Evolutionary conservation across 1,140 invertebrate genomes (phyloP).

Genomic region (Nephotettix cincticeps): DNA sequence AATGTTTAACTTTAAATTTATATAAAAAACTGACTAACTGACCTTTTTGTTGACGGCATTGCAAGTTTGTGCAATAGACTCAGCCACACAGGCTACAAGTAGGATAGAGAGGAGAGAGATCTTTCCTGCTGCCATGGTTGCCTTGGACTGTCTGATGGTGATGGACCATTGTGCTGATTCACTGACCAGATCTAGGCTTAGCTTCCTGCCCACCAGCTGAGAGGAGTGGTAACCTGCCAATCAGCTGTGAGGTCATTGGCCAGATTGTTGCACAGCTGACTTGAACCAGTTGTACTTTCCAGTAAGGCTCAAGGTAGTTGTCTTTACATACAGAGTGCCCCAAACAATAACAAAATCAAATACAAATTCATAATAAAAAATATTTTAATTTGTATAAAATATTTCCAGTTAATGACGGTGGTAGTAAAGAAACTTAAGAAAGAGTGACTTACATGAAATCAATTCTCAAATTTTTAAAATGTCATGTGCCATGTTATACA

Average conservation of each 20-base stretch:
- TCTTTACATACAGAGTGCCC: no score
- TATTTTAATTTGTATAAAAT: no score
- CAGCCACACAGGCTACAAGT: not conserved
- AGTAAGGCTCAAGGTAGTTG: no score
- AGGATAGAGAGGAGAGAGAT: not conserved
- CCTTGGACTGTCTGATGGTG: not conserved
- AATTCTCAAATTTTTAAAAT: no score
- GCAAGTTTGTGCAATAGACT: constrained; percentile 12
- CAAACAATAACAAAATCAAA: no score
- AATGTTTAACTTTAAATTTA: not conserved
- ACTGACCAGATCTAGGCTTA: no score
- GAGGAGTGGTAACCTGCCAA: not conserved
- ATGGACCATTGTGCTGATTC: not conserved
- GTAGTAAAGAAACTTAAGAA: no score
- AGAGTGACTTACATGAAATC: no score
- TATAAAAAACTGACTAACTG: not conserved
- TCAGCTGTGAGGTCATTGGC: constrained; percentile 1
- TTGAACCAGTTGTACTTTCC: no score
- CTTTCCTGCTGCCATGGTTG: not conserved
- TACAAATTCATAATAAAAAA: no score
- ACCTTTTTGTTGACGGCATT: constrained; percentile 2
- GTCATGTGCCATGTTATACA: no score
- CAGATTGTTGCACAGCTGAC: not conserved
- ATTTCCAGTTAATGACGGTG: no score
- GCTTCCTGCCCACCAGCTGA: not conserved